phyloP scores from a whole-genome alignment of 2,888 invertebrate genomes.

The Subacronicta megacephala region DNA sequence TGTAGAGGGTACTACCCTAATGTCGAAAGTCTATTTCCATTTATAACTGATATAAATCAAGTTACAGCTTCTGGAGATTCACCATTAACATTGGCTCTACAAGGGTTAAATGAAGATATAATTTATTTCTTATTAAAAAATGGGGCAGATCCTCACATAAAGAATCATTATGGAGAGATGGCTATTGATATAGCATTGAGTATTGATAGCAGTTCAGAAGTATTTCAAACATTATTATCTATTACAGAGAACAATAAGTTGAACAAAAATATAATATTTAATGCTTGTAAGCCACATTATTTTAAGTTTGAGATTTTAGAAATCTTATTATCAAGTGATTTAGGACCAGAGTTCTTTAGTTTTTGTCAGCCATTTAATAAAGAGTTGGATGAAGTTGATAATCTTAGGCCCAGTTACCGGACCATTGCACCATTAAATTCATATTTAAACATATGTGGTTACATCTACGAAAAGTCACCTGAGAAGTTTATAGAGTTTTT shows the following conservation, averaged over 20 bases:
- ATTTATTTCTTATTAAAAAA: constrained; percentile 76
- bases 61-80: constrained; percentile 73
- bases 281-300: constrained; percentile 82
- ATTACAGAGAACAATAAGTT: constrained; percentile 71
- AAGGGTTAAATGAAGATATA: constrained; percentile 71
- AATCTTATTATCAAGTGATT: constrained; percentile 74
- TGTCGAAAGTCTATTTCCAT: constrained; percentile 73
- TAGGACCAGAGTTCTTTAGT: constrained; percentile 82
- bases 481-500: constrained; percentile 80
- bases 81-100: constrained; percentile 76
- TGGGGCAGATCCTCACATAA: constrained; percentile 80
- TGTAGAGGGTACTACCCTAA: constrained; percentile 75
- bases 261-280: constrained; percentile 73
- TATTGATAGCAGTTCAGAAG: constrained; percentile 66
- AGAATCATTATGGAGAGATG: constrained; percentile 70
- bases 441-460: constrained; percentile 81
- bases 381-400: constrained; percentile 68
- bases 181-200: constrained; percentile 78
- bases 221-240: constrained; percentile 74
- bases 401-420: constrained; percentile 67
- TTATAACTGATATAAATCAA: constrained; percentile 78
- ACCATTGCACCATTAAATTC: constrained; percentile 80
- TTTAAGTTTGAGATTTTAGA: constrained; percentile 81
- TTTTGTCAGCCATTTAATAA: constrained; percentile 72
- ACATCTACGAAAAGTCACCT: constrained; percentile 75